Base-by-base conservation (phyloP, 30 jellyfish, hydroid and myxozoan species). In the Hydractinia echinata region DNA sequence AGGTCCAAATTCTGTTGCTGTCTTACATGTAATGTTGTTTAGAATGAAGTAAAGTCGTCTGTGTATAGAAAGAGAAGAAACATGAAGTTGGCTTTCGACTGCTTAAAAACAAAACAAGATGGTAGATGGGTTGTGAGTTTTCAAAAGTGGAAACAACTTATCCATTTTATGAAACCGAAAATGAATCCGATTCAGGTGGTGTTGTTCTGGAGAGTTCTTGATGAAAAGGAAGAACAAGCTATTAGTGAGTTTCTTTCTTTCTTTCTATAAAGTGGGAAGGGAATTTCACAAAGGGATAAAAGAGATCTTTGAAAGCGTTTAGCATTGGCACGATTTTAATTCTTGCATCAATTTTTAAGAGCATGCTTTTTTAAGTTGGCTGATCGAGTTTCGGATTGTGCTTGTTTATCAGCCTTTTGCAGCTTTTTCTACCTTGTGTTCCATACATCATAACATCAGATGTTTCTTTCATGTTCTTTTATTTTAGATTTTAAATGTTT, bases 21-120 rank as follows among this genome's bases (percentile, higher is more conserved):
- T 30, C 44, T n/a, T n/a, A n/a, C n/a, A 30, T 30, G 44, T 30
- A 30, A 64, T 64, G 8, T 50, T 80, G n/a, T 50, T 15, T 60
- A 94, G 99, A 94, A 94, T 78, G 99, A 88, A 72, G 99, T 94
- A 73, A 94, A 82, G 76, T 88, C 96, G 44, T 86, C 90, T 11
- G 99, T 94, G 60, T 94, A 94, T 84, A 80, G 99, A 53, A 94
- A 94, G 66, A 74, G 99, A 48, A 77, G 99, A 51, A 94, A 94
- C 88, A 87, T 94, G 77, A 88, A 89, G n/a, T 55, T 83, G 9
- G 99, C 99, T 0, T 94, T 94, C 61, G 97, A 94, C 52, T 88
- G 94, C 51, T 67, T 94, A 81, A 88, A 88, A 61, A 76, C 84
- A 50, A 79, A 61, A 54, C 87, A 58, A 13, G 83, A 85, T 49